These are phyloP conservation scores for Serinus canaria DNA, from an alignment of 2,113 vertebrate species.

Conservation along the genomic window DNA sequence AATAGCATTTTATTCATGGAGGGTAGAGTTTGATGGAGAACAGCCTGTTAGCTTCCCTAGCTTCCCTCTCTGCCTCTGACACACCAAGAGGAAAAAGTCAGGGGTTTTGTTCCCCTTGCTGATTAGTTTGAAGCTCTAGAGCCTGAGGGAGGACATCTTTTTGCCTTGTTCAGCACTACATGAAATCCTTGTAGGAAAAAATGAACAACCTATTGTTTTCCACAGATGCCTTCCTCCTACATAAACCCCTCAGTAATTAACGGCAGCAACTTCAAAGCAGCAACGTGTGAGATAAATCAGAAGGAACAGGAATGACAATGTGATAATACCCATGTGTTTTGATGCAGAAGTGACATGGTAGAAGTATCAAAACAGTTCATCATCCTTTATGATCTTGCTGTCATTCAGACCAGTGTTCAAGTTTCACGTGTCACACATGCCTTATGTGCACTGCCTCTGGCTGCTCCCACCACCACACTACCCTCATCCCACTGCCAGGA, in stretches of 20 bases:
- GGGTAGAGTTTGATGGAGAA: not conserved
- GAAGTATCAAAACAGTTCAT: not conserved
- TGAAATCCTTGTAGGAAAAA: not conserved
- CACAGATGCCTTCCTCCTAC: not conserved
- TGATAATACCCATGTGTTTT: not conserved
- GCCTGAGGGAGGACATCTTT: not conserved
- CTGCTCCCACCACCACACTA: not conserved
- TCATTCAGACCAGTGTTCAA: not conserved
- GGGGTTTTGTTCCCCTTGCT: not conserved
- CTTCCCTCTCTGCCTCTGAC: not conserved
- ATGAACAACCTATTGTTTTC: conserved; percentile 2
- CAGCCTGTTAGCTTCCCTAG: not conserved
- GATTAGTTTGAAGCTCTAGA: not conserved
- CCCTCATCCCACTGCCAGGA: not conserved
- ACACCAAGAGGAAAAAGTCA: not conserved
- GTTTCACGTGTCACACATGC: not conserved
- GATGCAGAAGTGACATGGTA: not conserved
- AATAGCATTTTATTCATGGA: not conserved
- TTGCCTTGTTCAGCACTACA: not conserved
- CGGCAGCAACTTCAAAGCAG: not conserved
- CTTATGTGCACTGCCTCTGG: not conserved
- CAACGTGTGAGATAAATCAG: not conserved
- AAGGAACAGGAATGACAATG: not conserved
- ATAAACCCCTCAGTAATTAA: conserved; percentile 8
- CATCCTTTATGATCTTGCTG: not conserved